These are phyloP conservation scores for Pseudochromis fuscus DNA, from an alignment of 2,797 vertebrate genomes.

Conservation along the genomic window DNA sequence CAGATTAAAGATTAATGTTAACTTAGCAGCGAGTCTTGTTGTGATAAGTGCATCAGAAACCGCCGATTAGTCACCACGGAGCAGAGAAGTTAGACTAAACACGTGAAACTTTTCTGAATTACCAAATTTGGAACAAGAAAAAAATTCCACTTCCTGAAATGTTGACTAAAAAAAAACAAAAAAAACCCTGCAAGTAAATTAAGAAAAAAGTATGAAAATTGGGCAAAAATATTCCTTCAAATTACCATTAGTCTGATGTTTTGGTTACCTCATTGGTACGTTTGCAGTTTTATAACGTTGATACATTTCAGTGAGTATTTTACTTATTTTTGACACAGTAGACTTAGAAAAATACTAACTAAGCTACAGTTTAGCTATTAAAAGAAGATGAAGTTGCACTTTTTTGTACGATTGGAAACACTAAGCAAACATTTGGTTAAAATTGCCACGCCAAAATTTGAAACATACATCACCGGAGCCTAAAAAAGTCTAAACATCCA, in stretches of 20 bases:
- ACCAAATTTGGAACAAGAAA: neutral
- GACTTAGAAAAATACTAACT: neutral
- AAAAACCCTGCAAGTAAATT: neutral
- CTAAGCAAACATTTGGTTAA: too few species aligned
- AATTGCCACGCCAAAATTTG: slow-evolving; percentile 13
- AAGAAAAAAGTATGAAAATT: neutral
- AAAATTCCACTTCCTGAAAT: neutral
- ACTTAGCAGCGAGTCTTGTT: slow-evolving; percentile 14
- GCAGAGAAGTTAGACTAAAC: slow-evolving; percentile 41
- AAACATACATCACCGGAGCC: too few species aligned
- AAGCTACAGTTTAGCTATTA: too few species aligned
- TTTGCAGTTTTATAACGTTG: neutral
- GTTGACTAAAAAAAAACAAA: neutral
- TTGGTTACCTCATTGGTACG: neutral
- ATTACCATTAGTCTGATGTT: neutral
- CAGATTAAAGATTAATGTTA: slow-evolving; percentile 48
- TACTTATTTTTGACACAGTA: neutral
- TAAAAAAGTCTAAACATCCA: slow-evolving; percentile 28
- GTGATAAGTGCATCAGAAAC: slow-evolving; percentile 27
- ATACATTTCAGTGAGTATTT: neutral
- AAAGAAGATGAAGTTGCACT: too few species aligned
- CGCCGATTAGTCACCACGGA: neutral
- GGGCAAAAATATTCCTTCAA: too few species aligned
- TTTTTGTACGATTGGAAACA: too few species aligned
- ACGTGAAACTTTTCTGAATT: neutral